Evolutionary conservation across 2,797 vertebrate genomes (phyloP).

Genomic region (Semotilus atromaculatus): DNA sequence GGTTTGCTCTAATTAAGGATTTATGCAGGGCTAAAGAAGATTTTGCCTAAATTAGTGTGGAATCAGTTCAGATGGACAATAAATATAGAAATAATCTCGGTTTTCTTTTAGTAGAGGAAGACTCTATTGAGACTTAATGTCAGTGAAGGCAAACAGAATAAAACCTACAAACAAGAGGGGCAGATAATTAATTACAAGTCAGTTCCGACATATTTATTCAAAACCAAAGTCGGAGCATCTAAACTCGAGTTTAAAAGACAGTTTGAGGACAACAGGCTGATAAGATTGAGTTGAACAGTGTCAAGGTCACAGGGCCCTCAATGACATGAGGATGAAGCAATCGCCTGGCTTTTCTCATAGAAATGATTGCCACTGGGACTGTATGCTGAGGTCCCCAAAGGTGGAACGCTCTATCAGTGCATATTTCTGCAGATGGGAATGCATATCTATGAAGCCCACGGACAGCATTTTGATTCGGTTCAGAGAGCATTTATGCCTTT

Average conservation of each 20-base stretch:
- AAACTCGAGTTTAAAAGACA: constrained; percentile 13
- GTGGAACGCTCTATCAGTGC: constrained; percentile 30
- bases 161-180: neutral
- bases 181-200: neutral
- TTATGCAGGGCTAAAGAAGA: neutral
- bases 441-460: constrained; percentile 29
- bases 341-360: neutral
- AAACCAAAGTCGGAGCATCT: neutral
- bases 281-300: constrained; percentile 29
- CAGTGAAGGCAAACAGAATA: neutral
- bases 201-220: constrained; percentile 14
- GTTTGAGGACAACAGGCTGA: constrained; percentile 16
- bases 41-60: neutral
- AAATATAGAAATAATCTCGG: neutral
- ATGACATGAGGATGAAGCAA: constrained; percentile 31
- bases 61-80: neutral
- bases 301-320: constrained; percentile 31
- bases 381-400: constrained; percentile 38
- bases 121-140: neutral
- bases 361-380: constrained; percentile 47
- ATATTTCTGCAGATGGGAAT: constrained; percentile 40
- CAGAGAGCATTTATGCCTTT: constrained; percentile 29
- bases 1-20: neutral
- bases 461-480: constrained; percentile 32
- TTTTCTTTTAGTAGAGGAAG: neutral